Evolutionary conservation across 2,797 vertebrate genomes (phyloP).

Genomic region (Dermochelys coriacea): DNA sequence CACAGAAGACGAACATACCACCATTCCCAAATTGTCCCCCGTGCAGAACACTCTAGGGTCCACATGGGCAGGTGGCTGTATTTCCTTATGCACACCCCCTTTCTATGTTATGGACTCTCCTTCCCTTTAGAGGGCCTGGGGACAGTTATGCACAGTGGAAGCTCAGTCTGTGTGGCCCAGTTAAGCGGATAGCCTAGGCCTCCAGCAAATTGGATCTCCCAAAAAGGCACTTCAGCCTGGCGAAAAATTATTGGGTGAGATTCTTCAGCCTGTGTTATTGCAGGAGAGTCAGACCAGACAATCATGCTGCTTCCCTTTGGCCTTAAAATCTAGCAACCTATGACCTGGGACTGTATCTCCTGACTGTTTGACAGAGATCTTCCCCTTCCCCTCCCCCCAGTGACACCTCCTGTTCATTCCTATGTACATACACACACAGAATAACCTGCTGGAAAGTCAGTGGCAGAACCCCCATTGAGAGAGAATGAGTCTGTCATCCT

Average conservation of each 20-base stretch:
- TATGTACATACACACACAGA: background rate
- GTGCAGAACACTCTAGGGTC: background rate
- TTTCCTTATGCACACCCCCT: background rate
- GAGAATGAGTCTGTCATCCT: accelerated
- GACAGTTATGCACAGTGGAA: background rate
- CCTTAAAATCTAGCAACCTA: background rate
- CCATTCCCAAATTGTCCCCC: background rate
- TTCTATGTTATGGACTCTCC: background rate
- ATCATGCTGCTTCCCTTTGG: background rate
- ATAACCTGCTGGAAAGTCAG: background rate
- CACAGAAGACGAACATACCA: background rate
- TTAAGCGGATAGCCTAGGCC: background rate
- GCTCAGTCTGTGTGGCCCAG: background rate
- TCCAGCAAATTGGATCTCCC: background rate
- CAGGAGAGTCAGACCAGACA: background rate
- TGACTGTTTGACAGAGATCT: background rate
- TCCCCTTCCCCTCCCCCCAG: background rate
- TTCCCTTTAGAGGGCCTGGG: background rate
- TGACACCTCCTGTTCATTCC: background rate
- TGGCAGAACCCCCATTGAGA: background rate
- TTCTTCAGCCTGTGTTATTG: background rate
- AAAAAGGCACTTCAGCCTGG: background rate
- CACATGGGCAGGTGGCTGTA: background rate
- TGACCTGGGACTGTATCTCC: background rate
- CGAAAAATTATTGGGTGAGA: background rate